Conservation (phyloP, 2,113 vertebrate genomes). For the Labrus mixtus region DNA sequence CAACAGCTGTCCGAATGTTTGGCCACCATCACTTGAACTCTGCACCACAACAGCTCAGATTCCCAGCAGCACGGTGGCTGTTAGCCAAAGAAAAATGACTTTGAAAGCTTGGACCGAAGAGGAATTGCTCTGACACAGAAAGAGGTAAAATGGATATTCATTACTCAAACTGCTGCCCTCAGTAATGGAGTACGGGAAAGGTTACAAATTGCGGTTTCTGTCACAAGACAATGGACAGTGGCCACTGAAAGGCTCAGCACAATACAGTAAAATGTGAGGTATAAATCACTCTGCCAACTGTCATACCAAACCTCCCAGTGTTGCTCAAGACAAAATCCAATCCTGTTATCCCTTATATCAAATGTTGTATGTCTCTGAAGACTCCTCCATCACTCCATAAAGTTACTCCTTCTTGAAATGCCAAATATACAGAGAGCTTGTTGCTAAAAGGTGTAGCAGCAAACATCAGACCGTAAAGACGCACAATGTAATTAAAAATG, state of each 20-base stretch:
- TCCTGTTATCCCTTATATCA: conserved; percentile 2
- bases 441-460: neutral
- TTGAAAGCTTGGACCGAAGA: conserved; percentile 44
- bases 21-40: conserved; percentile 43
- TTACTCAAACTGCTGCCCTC: conserved; percentile 42
- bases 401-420: conserved; percentile 15
- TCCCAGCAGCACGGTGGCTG: conserved; percentile 42
- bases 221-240: conserved; percentile 47
- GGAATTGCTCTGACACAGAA: conserved; percentile 43
- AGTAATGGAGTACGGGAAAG: conserved; percentile 54
- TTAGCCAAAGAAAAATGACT: conserved; percentile 54
- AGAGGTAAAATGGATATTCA: conserved; percentile 61
- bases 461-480: neutral
- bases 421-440: neutral
- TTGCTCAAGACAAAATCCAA: conserved; percentile 23
- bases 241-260: conserved; percentile 37
- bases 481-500: no score
- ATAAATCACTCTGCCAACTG: conserved; percentile 16
- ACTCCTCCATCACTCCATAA: conserved; percentile 5
- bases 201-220: conserved; percentile 52
- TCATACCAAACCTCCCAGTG: conserved; percentile 13
- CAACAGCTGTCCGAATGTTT: conserved; percentile 7
- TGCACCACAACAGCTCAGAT: conserved; percentile 33
- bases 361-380: conserved; percentile 13
- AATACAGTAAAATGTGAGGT: conserved; percentile 26